These are phyloP conservation scores for Myoxocephalus aenaeus DNA, from an alignment of 2,797 vertebrate genomes.

Conservation along the genomic window DNA sequence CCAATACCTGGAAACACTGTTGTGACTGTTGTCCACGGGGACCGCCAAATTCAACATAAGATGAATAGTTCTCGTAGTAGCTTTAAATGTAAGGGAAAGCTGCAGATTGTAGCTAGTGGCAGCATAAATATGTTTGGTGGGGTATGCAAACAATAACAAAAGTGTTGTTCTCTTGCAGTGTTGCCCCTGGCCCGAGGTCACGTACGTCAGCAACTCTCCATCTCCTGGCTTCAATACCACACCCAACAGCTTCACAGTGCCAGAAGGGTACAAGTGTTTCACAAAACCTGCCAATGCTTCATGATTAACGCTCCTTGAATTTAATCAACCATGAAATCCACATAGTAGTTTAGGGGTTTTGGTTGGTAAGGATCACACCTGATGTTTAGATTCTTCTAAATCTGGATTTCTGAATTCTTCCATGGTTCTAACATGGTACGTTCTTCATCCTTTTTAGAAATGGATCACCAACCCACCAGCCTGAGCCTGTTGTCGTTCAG, in stretches of 20 bases:
- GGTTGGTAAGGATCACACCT: not conserved
- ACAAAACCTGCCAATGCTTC: not conserved
- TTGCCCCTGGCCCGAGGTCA: slow-evolving; percentile 95
- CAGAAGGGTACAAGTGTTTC: slow-evolving; percentile 88
- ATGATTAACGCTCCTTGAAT: slow-evolving; percentile 6
- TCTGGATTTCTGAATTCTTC: not conserved
- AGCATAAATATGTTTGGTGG: not conserved
- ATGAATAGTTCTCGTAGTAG: not conserved
- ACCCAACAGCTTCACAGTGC: slow-evolving; percentile 91
- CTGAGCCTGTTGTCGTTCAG: slow-evolving; percentile 91
- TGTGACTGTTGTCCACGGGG: not conserved
- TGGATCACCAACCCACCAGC: slow-evolving; percentile 93
- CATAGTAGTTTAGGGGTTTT: not conserved
- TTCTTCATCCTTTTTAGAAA: slow-evolving; percentile 83
- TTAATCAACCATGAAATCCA: slow-evolving; percentile 1
- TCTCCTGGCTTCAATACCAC: slow-evolving; percentile 94
- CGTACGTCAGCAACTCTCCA: slow-evolving; percentile 91
- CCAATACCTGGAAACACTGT: not conserved
- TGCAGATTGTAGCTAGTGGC: not conserved
- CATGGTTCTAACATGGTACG: not conserved
- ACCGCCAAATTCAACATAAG: not conserved
- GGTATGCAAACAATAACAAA: slow-evolving; percentile 20
- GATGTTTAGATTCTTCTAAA: not conserved
- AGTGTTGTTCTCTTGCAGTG: slow-evolving; percentile 81
- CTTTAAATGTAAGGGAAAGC: not conserved